Percentiles rank a stretch among this genome's conserved stretches.
These are phyloP conservation scores for Natrix natrix DNA, from an alignment of 2,797 vertebrate species.

Conservation along the genomic window DNA sequence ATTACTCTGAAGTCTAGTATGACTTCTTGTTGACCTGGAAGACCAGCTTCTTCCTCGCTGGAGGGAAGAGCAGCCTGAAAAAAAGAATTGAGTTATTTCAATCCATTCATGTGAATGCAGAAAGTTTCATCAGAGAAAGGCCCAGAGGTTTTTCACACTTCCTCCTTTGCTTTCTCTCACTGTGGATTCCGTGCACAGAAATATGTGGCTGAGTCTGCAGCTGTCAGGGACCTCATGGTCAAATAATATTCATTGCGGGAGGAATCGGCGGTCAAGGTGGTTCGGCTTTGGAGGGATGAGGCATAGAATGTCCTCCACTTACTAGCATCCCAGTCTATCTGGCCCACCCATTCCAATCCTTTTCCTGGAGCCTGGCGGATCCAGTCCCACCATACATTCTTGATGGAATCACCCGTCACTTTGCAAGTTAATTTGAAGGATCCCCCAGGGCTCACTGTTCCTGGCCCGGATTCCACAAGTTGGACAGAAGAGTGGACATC, in stretches of 20 bases:
- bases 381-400: too few relatives aligned
- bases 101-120: not conserved
- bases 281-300: too few relatives aligned
- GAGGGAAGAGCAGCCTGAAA: accelerated
- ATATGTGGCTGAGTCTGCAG: not conserved
- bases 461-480: not conserved
- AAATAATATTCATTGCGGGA: not conserved
- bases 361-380: too few relatives aligned
- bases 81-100: not conserved
- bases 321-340: too few relatives aligned
- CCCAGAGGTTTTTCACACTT: not conserved
- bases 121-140: not conserved
- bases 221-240: not conserved
- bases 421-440: too few relatives aligned
- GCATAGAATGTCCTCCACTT: too few relatives aligned
- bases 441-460: too few relatives aligned
- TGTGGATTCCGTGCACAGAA: not conserved
- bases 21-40: not conserved
- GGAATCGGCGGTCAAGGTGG: not conserved
- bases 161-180: not conserved
- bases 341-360: too few relatives aligned
- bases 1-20: not conserved
- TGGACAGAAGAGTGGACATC: not conserved
- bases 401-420: too few relatives aligned
- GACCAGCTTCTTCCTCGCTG: not conserved